A percentile compares a stretch with the other conserved stretches of the same genome.
Evolutionary conservation across 2,888 invertebrate genomes (phyloP).

Genomic region (Saturnia japonica): DNA sequence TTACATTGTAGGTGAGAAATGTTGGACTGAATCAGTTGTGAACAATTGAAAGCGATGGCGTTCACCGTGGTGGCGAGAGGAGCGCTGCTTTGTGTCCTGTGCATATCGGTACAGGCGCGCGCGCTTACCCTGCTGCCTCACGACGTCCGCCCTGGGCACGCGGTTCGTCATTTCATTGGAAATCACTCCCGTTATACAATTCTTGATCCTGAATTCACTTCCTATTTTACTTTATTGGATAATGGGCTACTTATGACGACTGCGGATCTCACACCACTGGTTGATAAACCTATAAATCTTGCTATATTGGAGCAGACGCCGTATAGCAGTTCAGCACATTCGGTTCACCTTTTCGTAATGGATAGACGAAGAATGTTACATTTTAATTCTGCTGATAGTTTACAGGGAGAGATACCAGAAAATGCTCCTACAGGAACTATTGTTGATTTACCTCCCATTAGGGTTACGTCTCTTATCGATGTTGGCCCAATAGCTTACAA

Average conservation of each 20-base stretch:
- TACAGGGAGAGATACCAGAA: slow-evolving; percentile 88
- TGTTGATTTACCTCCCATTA: slow-evolving; percentile 87
- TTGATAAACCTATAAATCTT: slow-evolving; percentile 90
- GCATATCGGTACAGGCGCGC: slow-evolving; percentile 55
- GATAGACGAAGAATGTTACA: slow-evolving; percentile 91
- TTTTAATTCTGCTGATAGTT: slow-evolving; percentile 84
- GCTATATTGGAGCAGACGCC: slow-evolving; percentile 91
- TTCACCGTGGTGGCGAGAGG: slow-evolving; percentile 65
- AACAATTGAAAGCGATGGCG: slow-evolving; percentile 59
- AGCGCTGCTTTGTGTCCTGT: slow-evolving; percentile 67
- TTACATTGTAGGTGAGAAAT: slow-evolving; percentile 68
- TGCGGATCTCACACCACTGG: slow-evolving; percentile 90
- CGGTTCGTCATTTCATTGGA: slow-evolving; percentile 89
- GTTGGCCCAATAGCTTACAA: slow-evolving; percentile 88
- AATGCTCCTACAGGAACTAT: slow-evolving; percentile 88
- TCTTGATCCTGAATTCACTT: slow-evolving; percentile 90
- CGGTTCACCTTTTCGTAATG: slow-evolving; percentile 90
- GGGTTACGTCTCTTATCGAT: slow-evolving; percentile 86
- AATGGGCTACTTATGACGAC: slow-evolving; percentile 96
- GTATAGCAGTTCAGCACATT: slow-evolving; percentile 90
- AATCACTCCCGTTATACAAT: slow-evolving; percentile 79
- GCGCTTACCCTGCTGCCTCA: slow-evolving; percentile 89
- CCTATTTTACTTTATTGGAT: slow-evolving; percentile 93
- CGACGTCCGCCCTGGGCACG: slow-evolving; percentile 94
- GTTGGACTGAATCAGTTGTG: slow-evolving; percentile 59